Conservation (phyloP, 92 coral and sea anemone species). For the Montipora capitata region DNA sequence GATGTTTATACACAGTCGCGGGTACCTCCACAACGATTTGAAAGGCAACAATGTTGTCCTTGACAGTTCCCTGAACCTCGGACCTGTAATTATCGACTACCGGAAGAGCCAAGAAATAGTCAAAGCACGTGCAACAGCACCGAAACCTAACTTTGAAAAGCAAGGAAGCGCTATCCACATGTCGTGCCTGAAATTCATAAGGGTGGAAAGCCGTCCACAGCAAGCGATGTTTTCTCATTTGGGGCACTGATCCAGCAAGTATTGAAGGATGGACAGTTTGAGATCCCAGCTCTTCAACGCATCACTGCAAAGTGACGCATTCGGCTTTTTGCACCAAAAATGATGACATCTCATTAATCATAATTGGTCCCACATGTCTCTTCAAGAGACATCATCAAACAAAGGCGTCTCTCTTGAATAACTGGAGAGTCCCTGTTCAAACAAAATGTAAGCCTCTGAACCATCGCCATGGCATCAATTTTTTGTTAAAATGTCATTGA, state of each 20-base stretch:
- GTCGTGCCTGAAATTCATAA: conserved; percentile 38
- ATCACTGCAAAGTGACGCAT: not conserved
- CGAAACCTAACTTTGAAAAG: conserved; percentile 13
- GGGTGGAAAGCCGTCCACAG: conserved; percentile 18
- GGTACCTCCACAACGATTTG: conserved; percentile 38
- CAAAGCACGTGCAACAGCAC: conserved; percentile 6
- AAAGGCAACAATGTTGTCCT: conserved; percentile 40
- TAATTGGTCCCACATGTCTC: too few species aligned
- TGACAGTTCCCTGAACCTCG: not conserved
- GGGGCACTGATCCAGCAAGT: not conserved
- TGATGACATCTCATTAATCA: too few species aligned
- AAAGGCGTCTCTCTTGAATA: too few species aligned
- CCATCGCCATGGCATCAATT: too few species aligned
- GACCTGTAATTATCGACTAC: conserved; percentile 40
- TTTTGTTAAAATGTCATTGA: too few species aligned
- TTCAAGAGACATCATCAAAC: too few species aligned
- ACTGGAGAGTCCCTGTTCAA: too few species aligned
- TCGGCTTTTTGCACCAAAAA: too few species aligned
- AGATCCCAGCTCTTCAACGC: not conserved
- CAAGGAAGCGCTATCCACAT: conserved; percentile 13
- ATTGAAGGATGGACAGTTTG: not conserved
- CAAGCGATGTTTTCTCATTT: conserved; percentile 36
- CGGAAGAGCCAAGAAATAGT: conserved; percentile 22
- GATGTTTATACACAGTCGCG: conserved; percentile 16
- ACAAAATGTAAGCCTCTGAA: too few species aligned